Evolutionary conservation across 92 coral and sea anemone genomes (phyloP), one percentile per base, ranked within the genome.

Genomic region (Parazoanthus swiftii): DNA sequence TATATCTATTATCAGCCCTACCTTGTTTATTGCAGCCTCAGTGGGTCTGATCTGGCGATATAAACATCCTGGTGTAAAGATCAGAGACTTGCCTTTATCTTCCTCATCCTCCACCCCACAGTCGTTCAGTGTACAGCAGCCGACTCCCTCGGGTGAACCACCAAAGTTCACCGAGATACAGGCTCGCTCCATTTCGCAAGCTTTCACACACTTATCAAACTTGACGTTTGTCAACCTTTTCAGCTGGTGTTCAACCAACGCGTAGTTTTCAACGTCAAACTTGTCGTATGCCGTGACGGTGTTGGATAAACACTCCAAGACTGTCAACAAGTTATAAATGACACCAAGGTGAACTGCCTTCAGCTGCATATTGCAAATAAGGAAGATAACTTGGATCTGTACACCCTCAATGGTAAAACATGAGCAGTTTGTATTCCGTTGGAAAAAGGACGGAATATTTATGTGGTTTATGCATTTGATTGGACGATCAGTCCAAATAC

Each of bases 71-170:
- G 67, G 67, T 79, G 83, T 79, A 79, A 79, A 79, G 70, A 79
- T 8, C 83, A 79, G n/a, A 46, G 83, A 79, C 42, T 79, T 79
- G 43, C 67, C 44, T 14, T 51, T 79, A 23, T 79, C 18, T 79
- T 79, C 83, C 37, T 79, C 83, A 3, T 79, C 83, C 83, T 79
- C 83, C 44, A 79, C 83, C 36, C 83, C 83, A 51, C 83, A 79
- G 67, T 46, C 43, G 83, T 79, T 79, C 67, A 79, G 83, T 51
- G 83, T 25, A 51, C 83, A 79, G 67, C 83, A 79, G 29, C 83
- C 83, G 21, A 78, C 59, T 23, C 65, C 65, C 29, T 25, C 66
- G 7, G 33, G 15, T 3, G 82, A 78, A 35, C 37, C 83, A 26
- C 65, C 83, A 56, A 79, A 79, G 48, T 79, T 79, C 70, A 79